phyloP scores from a whole-genome alignment of 2,797 vertebrate species.

The Uromys caudimaculatus region DNA sequence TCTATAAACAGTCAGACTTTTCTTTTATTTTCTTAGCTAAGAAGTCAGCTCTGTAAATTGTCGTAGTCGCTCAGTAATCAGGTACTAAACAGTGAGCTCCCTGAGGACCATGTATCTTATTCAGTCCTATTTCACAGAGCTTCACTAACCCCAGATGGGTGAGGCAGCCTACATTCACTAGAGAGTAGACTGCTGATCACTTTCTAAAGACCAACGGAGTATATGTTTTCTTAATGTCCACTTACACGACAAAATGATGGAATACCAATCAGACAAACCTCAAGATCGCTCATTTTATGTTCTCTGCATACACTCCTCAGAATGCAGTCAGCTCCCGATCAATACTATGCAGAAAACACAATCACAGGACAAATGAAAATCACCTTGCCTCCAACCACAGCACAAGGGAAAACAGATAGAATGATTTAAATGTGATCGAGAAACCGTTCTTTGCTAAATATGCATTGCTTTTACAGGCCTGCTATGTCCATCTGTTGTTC shows the following conservation, averaged over 20 bases:
- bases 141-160: not conserved
- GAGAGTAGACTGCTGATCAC: constrained; percentile 8
- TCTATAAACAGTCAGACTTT: not conserved
- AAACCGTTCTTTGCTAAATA: not conserved
- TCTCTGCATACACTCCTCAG: not conserved
- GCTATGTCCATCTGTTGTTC: not conserved
- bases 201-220: not conserved
- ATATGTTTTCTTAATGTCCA: not conserved
- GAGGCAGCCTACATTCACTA: not conserved
- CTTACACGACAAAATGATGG: not conserved
- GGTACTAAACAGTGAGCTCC: not conserved
- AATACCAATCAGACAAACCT: constrained; percentile 16
- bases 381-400: constrained; percentile 25
- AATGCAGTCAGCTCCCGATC: constrained; percentile 32
- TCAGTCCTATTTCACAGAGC: constrained; percentile 28
- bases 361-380: constrained; percentile 42
- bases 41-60: constrained; percentile 43
- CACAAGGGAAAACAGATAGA: not conserved
- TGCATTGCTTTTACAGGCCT: not conserved
- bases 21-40: constrained; percentile 46
- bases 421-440: not conserved
- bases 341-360: constrained; percentile 67
- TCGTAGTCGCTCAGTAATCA: not conserved
- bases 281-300: constrained; percentile 27
- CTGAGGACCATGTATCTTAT: not conserved